These are phyloP conservation scores for Alfaro cultratus DNA, from an alignment of 2,797 vertebrate genomes.

Conservation along the genomic window DNA sequence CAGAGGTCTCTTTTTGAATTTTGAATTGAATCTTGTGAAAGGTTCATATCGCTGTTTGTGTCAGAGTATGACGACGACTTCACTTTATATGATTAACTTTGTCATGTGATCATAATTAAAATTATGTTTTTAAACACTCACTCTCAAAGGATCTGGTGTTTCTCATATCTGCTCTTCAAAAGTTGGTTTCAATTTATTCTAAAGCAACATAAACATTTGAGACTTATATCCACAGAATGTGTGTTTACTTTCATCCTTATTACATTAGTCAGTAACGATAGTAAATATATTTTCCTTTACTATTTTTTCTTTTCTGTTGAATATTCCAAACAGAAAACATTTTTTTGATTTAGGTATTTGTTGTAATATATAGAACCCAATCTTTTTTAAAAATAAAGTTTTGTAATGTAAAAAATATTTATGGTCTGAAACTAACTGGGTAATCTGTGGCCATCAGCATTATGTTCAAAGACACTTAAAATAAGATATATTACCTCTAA, in stretches of 20 bases:
- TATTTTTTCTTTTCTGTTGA: background rate
- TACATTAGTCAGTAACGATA: background rate
- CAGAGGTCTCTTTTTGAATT: too few relatives aligned
- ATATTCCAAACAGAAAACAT: background rate
- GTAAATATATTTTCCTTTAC: background rate
- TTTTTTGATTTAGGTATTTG: background rate
- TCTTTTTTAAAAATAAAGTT: background rate
- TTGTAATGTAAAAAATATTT: background rate
- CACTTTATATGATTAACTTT: background rate
- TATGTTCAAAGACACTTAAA: conserved; percentile 18
- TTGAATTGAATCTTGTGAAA: too few relatives aligned
- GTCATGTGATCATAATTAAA: background rate
- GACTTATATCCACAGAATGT: background rate
- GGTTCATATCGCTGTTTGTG: background rate
- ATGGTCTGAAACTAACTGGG: conserved; percentile 36
- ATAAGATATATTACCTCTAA: conserved; percentile 43
- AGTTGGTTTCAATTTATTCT: background rate
- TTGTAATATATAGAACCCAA: background rate
- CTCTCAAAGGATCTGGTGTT: background rate
- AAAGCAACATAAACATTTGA: background rate
- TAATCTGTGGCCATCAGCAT: conserved; percentile 20
- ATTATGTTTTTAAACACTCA: background rate
- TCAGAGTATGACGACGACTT: background rate
- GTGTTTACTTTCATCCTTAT: background rate
- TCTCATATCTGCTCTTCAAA: background rate